A percentile compares a stretch with the other conserved stretches of the same genome.
Evolutionary conservation across 2,888 invertebrate species (phyloP).

Genomic region (Linyphia triangularis): DNA sequence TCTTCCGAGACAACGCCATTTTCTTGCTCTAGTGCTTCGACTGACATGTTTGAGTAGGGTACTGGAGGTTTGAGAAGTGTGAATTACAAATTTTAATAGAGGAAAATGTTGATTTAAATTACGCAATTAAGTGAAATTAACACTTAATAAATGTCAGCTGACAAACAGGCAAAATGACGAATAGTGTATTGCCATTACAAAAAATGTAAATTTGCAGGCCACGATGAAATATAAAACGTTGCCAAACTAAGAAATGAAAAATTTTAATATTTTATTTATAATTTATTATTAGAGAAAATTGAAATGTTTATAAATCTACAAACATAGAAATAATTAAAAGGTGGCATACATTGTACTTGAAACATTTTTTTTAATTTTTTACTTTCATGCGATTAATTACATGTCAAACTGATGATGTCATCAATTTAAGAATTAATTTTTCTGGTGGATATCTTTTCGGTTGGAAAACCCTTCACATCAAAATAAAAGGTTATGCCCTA

Average conservation of each 20-base stretch:
- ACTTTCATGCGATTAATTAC: too few species aligned
- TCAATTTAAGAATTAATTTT: too few species aligned
- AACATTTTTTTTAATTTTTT: too few species aligned
- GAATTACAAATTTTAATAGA: background rate
- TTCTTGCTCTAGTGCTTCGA: slow-evolving; percentile 9
- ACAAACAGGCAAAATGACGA: background rate
- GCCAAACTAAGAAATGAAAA: background rate
- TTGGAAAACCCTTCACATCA: too few species aligned
- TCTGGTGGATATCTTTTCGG: too few species aligned
- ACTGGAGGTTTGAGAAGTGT: background rate
- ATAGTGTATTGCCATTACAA: slow-evolving; percentile 14
- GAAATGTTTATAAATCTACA: too few species aligned
- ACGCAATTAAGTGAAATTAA: background rate
- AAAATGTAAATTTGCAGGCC: background rate
- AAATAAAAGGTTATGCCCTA: too few species aligned
- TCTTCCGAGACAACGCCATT: background rate
- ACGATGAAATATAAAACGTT: background rate
- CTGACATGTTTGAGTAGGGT: background rate
- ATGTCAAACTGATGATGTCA: too few species aligned
- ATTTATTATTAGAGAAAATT: too few species aligned
- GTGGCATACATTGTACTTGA: too few species aligned
- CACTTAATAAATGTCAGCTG: background rate
- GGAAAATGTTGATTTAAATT: background rate
- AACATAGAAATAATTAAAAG: too few species aligned
- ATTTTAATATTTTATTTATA: background rate